These are phyloP conservation scores for Harpagoxenus sublaevis DNA, from an alignment of 2,888 invertebrate species.

Conservation along the genomic window DNA sequence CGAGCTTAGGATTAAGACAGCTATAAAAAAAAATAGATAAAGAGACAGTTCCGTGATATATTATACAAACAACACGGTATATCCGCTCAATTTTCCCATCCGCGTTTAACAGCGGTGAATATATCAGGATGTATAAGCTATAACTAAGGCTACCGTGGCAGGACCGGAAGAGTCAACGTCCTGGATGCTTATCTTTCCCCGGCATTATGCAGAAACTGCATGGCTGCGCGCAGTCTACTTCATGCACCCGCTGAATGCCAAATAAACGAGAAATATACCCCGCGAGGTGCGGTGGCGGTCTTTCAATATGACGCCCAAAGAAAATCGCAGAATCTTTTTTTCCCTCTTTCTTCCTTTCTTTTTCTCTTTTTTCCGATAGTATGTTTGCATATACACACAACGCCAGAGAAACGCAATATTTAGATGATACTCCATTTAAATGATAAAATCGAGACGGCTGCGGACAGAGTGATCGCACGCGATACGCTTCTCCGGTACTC, in stretches of 20 bases:
- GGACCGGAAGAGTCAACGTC: conserved; percentile 51
- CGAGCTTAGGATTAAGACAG: background rate
- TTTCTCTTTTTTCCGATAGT: background rate
- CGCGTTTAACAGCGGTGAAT: conserved; percentile 32
- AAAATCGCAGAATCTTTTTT: conserved; percentile 22
- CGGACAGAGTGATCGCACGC: background rate
- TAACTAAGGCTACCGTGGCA: conserved; percentile 36
- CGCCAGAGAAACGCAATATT: conserved; percentile 24
- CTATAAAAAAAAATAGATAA: background rate
- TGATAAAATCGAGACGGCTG: conserved; percentile 46
- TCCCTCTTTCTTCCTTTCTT: background rate
- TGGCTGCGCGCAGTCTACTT: conserved; percentile 57
- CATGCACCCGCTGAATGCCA: conserved; percentile 45
- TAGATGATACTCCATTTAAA: conserved; percentile 51
- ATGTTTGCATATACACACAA: background rate
- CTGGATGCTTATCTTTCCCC: conserved; percentile 66
- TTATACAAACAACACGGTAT: conserved; percentile 13
- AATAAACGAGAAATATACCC: conserved; percentile 39
- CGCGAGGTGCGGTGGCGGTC: conserved; percentile 4
- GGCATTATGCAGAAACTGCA: conserved; percentile 67
- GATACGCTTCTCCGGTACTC: conserved; percentile 17
- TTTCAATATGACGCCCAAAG: conserved; percentile 16
- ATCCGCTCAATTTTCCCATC: conserved; percentile 40
- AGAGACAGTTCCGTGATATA: background rate
- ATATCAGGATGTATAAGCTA: conserved; percentile 18